Base-by-base conservation (phyloP, 2,113 vertebrate species). In the Oncorhynchus nerka region DNA sequence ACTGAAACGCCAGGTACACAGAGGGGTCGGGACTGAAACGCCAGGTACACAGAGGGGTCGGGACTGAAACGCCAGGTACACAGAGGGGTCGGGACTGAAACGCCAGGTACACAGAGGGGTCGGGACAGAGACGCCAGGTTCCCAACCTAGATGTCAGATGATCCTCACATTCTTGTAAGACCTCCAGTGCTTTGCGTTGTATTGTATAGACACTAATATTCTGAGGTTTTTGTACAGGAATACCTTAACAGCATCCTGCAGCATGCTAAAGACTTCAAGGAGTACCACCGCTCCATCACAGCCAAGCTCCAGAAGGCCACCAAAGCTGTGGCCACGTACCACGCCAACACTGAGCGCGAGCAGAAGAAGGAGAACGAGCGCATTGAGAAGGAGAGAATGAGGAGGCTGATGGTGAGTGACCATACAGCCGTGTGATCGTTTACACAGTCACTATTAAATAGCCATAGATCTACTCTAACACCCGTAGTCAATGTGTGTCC, bases 201-300 rank as follows among this genome's bases (percentile, higher is more conserved):
- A 49, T 48, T 73, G 8, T 86, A 7, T 59, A 45, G 51, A 5
- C 51, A 5, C 16, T 16, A 4, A 19, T 55, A 19, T 55, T 15
- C 51, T 1, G 9, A 90, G 48, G 51, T 55, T 55, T 67, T 55
- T 68, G 34, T 45, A 1, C 20, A 99, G 97, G 97, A 99, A 92
- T 99, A 99, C 95, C 97, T 99, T 92, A 99, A 98, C 75, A 99
- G 97, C 93, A 99, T 99, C 76, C 94, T 99, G 61, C 97, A 99
- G 86, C 97, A 99, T 0, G 97, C 97, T 70, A 99, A 99, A 89
- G 97, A 99, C 79, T 99, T 99, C 84, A 99, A 98, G 84, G 97
- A 99, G 30, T 99, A 97, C 83, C 97, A 99, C 75, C 94, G 97
- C 57, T 97, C 97, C 0, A 96, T 99, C 85, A 97, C 95, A 0